Conservation (phyloP, 2,113 vertebrate genomes). For the Ochotona princeps region DNA sequence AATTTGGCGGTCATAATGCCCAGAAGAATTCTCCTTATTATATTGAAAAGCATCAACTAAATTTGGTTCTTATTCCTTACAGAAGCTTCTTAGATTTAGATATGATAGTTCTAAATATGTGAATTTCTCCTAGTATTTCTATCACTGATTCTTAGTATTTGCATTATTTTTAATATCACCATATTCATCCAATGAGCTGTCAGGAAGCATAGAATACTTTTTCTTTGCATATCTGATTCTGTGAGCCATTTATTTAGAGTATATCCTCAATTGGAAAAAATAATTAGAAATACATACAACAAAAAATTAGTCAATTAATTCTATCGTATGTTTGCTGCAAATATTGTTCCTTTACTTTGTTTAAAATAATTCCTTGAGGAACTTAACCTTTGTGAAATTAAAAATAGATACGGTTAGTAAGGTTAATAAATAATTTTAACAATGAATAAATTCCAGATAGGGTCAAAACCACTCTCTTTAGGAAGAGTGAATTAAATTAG, state of each 20-base stretch:
- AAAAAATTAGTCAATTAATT: slow-evolving; percentile 45
- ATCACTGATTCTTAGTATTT: slow-evolving; percentile 11
- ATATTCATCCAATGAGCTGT: slow-evolving; percentile 50
- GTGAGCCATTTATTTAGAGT: slow-evolving; percentile 8
- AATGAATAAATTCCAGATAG: background rate
- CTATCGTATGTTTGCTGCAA: slow-evolving; percentile 29
- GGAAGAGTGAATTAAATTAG: background rate
- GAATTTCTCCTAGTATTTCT: slow-evolving; percentile 44
- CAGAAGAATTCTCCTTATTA: slow-evolving; percentile 15
- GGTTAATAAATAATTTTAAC: slow-evolving; percentile 42
- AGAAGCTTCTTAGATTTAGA: slow-evolving; percentile 49
- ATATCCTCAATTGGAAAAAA: slow-evolving; percentile 44
- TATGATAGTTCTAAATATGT: slow-evolving; percentile 4
- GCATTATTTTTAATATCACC: slow-evolving; percentile 47
- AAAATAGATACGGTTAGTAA: slow-evolving; percentile 21
- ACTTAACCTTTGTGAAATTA: slow-evolving; percentile 39
- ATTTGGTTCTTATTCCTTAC: background rate
- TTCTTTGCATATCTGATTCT: slow-evolving; percentile 19
- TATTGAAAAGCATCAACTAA: slow-evolving; percentile 45
- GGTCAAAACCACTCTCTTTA: background rate
- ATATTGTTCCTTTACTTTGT: slow-evolving; percentile 35
- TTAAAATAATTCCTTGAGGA: slow-evolving; percentile 58
- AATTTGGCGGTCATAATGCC: slow-evolving; percentile 34
- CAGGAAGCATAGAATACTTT: background rate
- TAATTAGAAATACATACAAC: slow-evolving; percentile 39